A percentile compares a stretch with the other conserved stretches of the same genome.
phyloP scores from a whole-genome alignment of 2,888 invertebrate genomes.

The Idaea dimidiata region DNA sequence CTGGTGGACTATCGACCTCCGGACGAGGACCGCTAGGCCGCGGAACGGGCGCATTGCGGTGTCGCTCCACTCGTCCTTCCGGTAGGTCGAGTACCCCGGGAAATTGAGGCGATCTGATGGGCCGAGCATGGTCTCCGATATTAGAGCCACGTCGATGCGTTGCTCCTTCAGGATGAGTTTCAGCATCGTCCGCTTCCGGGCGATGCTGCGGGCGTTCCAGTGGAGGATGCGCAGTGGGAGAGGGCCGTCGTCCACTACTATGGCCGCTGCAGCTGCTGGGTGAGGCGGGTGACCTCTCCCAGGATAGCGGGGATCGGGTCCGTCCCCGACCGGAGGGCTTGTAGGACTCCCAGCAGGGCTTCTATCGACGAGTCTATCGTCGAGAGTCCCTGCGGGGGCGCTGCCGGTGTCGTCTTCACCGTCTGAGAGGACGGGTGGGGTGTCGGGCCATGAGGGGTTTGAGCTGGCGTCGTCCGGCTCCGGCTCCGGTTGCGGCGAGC shows the following conservation, averaged over 20 bases:
- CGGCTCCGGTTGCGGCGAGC: background rate
- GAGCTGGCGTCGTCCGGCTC: slow-evolving; percentile 5
- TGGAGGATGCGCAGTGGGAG: background rate
- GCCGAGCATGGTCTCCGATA: slow-evolving; percentile 9
- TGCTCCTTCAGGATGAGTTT: slow-evolving; percentile 12
- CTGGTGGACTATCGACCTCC: background rate
- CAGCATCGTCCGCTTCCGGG: slow-evolving; percentile 12
- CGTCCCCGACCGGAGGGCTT: background rate
- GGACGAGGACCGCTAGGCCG: background rate
- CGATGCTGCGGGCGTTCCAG: slow-evolving; percentile 12
- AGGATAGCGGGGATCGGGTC: background rate
- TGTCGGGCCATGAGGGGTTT: background rate
- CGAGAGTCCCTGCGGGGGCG: slow-evolving; percentile 9
- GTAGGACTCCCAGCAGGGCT: background rate
- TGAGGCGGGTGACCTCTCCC: slow-evolving; percentile 3
- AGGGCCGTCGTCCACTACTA: background rate
- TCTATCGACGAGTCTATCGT: slow-evolving; percentile 7
- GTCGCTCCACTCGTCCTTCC: slow-evolving; percentile 3
- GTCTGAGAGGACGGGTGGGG: slow-evolving; percentile 7
- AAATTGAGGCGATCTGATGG: background rate
- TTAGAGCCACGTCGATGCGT: slow-evolving; percentile 5
- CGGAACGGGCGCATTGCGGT: background rate
- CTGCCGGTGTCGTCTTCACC: background rate
- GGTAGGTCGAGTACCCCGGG: slow-evolving; percentile 7
- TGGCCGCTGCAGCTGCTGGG: background rate